phyloP scores from a whole-genome alignment of 2,113 vertebrate genomes.

The Neolamprologus falcicula region DNA sequence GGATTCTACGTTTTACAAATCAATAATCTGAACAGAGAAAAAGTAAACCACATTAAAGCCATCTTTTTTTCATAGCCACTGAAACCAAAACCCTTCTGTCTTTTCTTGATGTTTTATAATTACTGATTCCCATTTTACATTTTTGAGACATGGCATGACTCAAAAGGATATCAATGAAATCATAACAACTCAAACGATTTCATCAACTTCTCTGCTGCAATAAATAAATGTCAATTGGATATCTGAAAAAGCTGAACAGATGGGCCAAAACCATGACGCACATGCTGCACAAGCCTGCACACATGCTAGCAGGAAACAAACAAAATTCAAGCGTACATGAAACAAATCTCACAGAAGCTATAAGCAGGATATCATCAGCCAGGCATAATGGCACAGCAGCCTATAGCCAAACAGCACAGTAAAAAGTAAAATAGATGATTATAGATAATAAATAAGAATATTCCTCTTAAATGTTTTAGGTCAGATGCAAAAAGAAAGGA shows the following conservation, averaged over 20 bases:
- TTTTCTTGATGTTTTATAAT: background rate
- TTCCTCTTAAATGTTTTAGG: background rate
- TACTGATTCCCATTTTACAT: background rate
- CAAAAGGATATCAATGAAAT: background rate
- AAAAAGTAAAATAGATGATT: accelerated
- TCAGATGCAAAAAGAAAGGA: background rate
- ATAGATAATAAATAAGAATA: background rate
- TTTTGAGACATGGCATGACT: background rate
- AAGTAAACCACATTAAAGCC: background rate
- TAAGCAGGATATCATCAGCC: background rate
- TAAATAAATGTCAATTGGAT: background rate
- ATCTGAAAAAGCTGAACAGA: background rate
- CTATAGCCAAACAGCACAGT: no score
- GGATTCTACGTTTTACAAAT: background rate
- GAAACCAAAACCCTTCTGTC: background rate
- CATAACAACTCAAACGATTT: background rate
- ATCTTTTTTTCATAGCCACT: background rate
- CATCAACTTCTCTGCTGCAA: background rate
- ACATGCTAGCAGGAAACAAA: background rate
- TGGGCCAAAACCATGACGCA: background rate
- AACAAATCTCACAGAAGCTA: background rate
- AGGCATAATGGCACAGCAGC: background rate
- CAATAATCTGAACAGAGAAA: accelerated
- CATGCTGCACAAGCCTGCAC: background rate
- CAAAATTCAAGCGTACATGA: accelerated